A percentile compares a stretch with the other conserved stretches of the same genome.
These are phyloP conservation scores for Champsocephalus esox DNA, from an alignment of 2,797 vertebrate species.

Conservation along the genomic window DNA sequence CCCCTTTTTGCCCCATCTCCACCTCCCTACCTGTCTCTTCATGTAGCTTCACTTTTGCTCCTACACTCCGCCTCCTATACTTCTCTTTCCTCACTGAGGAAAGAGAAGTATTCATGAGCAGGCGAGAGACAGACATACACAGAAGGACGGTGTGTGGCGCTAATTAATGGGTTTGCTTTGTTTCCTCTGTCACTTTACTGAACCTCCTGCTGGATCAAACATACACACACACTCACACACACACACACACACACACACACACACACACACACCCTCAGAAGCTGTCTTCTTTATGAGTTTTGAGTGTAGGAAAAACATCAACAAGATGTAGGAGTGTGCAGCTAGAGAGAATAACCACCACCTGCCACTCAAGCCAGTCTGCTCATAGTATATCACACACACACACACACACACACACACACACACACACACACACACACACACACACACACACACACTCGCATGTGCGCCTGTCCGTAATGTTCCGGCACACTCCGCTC, in stretches of 20 bases:
- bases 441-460: constrained; percentile 16
- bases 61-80: constrained; percentile 17
- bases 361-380: constrained; percentile 75
- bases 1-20: constrained; percentile 47
- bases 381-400: constrained; percentile 61
- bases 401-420: constrained; percentile 4
- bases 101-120: no score
- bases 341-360: constrained; percentile 68
- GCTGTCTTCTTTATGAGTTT: no score
- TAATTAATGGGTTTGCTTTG: constrained; percentile 73
- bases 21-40: constrained; percentile 50
- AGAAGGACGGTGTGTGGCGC: constrained; percentile 39
- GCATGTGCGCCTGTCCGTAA: constrained; percentile 61
- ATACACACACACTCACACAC: constrained; percentile 22
- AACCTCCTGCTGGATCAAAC: constrained; percentile 55
- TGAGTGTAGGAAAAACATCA: constrained; percentile 24
- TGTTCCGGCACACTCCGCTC: constrained; percentile 64
- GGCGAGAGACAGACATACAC: constrained; percentile 30
- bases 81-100: constrained; percentile 5
- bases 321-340: constrained; percentile 48
- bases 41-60: constrained; percentile 49
- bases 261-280: no score
- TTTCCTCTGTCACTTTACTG: constrained; percentile 67
- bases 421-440: constrained; percentile 3
- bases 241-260: no score